Conservation (phyloP, 2,888 invertebrate genomes). For the Standfussiana lucernea region DNA sequence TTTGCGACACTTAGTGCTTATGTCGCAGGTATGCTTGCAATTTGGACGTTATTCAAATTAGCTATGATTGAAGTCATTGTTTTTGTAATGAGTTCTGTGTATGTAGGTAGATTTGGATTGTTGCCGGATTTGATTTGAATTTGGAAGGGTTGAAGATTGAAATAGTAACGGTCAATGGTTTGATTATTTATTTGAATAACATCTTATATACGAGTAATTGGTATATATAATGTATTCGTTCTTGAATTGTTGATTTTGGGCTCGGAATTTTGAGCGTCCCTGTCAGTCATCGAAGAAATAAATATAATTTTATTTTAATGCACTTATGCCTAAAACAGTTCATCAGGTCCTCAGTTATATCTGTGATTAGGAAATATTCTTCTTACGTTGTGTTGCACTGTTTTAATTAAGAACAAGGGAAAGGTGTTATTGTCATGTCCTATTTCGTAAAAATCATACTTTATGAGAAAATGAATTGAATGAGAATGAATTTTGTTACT, state of each 20-base stretch:
- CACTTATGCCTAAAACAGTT: not conserved
- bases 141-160: not conserved
- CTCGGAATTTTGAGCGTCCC: not conserved
- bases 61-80: conserved; percentile 41
- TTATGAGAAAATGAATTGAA: not conserved
- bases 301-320: not conserved
- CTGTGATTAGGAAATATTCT: not conserved
- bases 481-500: not conserved
- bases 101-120: conserved; percentile 30
- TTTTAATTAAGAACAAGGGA: not conserved
- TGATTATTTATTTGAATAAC: not conserved
- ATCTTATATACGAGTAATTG: not conserved
- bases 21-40: conserved; percentile 62
- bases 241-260: not conserved
- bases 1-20: conserved; percentile 69
- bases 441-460: not conserved
- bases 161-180: not conserved
- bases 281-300: not conserved
- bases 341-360: not conserved
- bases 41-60: conserved; percentile 60
- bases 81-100: conserved; percentile 34
- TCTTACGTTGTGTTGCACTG: not conserved
- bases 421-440: too few relatives aligned
- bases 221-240: not conserved
- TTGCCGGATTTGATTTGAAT: conserved; percentile 18